Percentiles rank a stretch among this genome's conserved stretches.
Conservation (phyloP, 2,888 invertebrate species). For the Apamea anceps region DNA sequence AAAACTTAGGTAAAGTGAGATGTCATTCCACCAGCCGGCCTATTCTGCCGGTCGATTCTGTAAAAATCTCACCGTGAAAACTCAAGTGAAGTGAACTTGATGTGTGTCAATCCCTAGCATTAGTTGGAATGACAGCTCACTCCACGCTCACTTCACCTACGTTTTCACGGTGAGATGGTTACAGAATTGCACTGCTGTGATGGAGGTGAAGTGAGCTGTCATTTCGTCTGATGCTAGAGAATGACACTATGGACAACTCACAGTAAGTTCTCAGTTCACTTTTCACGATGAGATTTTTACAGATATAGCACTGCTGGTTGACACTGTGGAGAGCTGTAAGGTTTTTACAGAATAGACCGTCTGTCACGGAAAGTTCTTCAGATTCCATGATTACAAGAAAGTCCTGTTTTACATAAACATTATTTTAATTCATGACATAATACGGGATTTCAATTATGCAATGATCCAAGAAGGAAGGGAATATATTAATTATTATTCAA, state of each 20-base stretch:
- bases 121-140: too few relatives aligned
- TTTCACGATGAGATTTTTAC: too few relatives aligned
- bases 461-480: neutral
- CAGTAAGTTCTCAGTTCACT: too few relatives aligned
- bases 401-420: neutral
- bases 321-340: neutral
- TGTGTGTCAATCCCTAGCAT: too few relatives aligned
- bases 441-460: neutral
- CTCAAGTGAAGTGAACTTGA: too few relatives aligned
- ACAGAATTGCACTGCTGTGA: too few relatives aligned
- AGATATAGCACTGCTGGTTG: neutral
- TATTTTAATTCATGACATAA: neutral
- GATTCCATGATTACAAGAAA: neutral
- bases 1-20: neutral
- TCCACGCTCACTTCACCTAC: too few relatives aligned
- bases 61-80: neutral
- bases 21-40: neutral
- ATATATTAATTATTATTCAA: slow-evolving; percentile 7
- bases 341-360: neutral
- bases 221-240: neutral
- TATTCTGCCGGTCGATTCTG: too few relatives aligned
- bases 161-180: too few relatives aligned
- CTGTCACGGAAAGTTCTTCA: neutral
- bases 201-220: neutral
- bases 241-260: too few relatives aligned